Base-by-base conservation (phyloP, 2,113 vertebrate genomes). In the Thamnaconus septentrionalis region DNA sequence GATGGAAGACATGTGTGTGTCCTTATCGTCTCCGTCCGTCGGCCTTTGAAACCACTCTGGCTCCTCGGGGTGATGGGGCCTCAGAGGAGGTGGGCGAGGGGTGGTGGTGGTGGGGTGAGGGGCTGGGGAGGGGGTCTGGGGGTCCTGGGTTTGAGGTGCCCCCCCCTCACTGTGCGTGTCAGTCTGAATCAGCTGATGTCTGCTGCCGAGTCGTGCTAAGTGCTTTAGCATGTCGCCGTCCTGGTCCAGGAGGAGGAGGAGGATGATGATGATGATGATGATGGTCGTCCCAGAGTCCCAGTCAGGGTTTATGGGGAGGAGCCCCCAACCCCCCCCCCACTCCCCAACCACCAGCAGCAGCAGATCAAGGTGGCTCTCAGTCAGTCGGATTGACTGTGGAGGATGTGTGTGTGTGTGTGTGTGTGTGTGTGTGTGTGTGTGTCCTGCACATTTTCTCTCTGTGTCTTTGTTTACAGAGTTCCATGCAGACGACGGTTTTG, bases 1-100 rank as follows among this genome's bases (percentile, higher is more conserved):
- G 89, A 91, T 92, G 73, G 80, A 88, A 91, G 84, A 87, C 89
- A 92, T 88, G 89, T 92, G 91, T 31, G 18, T 31, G 18, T 82
- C 62, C 71, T 85, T 91, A 90, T 91, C 86, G 90, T 92, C 88
- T 87, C 86, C 85, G 81, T 84, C 84, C 73, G 79, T 80, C 85
- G 83, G 85, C 82, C 81, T 89, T 88, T 88, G 80, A 87, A 87
- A 83, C 48, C 71, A 85, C 87, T 77, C 71, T 56, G 78, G 81
- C 85, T 91, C 80, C 80, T 77, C 5, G 8, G 73, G 69, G 79
- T 91, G 87, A 88, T 89, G 86, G 83, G 72, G 73, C 88, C 88
- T 88, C 78, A 85, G 88, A 85, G 85, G 5, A 79, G 71, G 18
- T 31, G 18, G 18, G 2, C 1, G 18, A 31, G 18, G 18, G 18